phyloP scores from a whole-genome alignment of 2,888 invertebrate genomes.

The Iselma pallidipennis region DNA sequence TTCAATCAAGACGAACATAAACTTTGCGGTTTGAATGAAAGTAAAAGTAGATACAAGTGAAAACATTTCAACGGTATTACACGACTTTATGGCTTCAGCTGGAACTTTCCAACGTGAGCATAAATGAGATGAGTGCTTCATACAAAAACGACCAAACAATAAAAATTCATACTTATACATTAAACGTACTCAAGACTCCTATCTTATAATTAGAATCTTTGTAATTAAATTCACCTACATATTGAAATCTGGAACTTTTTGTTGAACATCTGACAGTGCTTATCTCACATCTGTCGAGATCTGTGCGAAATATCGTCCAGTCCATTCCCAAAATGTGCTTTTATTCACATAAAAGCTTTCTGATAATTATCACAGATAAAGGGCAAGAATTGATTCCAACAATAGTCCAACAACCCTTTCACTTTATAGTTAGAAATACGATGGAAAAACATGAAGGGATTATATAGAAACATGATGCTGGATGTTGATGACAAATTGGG shows the following conservation, averaged over 20 bases:
- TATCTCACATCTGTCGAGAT: background rate
- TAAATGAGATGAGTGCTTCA: background rate
- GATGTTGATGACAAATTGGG: slow-evolving; percentile 12
- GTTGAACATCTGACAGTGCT: too few relatives aligned
- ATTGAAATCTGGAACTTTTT: too few relatives aligned
- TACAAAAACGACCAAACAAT: too few relatives aligned
- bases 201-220: too few relatives aligned
- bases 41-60: background rate
- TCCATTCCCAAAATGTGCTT: too few relatives aligned
- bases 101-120: background rate
- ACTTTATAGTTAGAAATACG: background rate
- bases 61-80: too few relatives aligned
- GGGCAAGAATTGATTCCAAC: background rate
- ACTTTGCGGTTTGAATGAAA: slow-evolving; percentile 5
- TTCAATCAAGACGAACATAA: background rate
- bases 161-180: too few relatives aligned
- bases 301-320: background rate
- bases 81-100: background rate
- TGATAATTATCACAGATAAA: background rate
- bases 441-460: slow-evolving; percentile 17
- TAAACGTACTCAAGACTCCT: too few relatives aligned
- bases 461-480: slow-evolving; percentile 12
- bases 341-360: background rate
- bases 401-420: background rate
- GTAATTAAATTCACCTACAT: too few relatives aligned